Base-by-base conservation (phyloP, 2,113 vertebrate genomes). In the Leucopternis melanops region DNA sequence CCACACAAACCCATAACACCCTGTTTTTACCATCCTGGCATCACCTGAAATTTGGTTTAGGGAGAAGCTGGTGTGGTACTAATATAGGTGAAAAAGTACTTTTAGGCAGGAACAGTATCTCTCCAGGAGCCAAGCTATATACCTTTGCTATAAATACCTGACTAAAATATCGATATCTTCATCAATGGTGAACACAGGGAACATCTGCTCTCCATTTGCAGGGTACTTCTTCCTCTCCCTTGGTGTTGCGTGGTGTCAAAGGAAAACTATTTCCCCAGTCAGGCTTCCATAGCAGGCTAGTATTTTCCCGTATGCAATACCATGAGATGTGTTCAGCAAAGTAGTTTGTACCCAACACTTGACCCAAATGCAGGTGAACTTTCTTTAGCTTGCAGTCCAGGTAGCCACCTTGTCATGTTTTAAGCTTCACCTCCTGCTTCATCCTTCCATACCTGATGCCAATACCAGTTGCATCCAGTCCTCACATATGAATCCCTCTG, bases 191-290 rank as follows among this genome's bases (percentile, higher is more conserved):
- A 79, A 32, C 36, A 14, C 15, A 26, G 7, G 9, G 13, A 40
- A 9, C 2, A n/a, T 21, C 44, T 69, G 26, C 55, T 79, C 26
- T 75, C 6, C 3, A 1, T 63, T 66, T 84, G 27, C 5, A 2
- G 10, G 10, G 18, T 69, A 8, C 6, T 52, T 22, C 21, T 77
- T 71, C 34, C 26, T 58, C 14, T 65, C 21, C n/a, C 20, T 70
- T 0, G 0, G 16, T 69, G 38, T 59, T 65, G 4, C 1, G 0
- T 13, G 19, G 11, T 34, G 42, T 31, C 38, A 22, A 54, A 78
- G 40, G 16, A 71, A 71, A 42, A 17, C 32, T 72, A 3, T 71
- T 78, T 80, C 13, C 25, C 18, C 13, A 38, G 23, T n/a, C 18
- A 50, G 42, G 27, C 10, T 72, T 77, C 57, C 10, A 17, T 26